Base-by-base conservation (phyloP, 2,797 vertebrate species). In the Xerus rutilus region DNA sequence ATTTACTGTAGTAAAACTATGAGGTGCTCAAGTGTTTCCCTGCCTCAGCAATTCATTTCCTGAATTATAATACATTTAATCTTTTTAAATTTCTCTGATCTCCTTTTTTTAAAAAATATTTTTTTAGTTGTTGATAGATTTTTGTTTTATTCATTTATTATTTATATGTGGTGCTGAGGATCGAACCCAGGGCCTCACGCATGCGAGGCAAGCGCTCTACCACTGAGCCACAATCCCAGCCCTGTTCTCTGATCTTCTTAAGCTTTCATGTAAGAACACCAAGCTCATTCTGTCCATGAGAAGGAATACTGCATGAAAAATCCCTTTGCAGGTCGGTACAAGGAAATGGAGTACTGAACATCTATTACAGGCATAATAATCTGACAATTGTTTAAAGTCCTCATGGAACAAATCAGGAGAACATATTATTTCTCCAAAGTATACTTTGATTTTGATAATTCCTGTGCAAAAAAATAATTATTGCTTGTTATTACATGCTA, bases 231-330 rank as follows among this genome's bases (percentile, higher is more conserved):
- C n/a, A n/a, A n/a, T n/a, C n/a, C n/a, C n/a, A n/a, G n/a, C n/a
- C n/a, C n/a, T n/a, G n/a, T 97, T 96, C 43, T 89, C 21, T 93
- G 86, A 70, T 49, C 30, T 91, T 95, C 52, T 49, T 57, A 89
- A 54, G 72, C 30, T 93, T 89, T 85, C 54, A 62, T 14, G 18
- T 52, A 92, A 65, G 84, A 93, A 91, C 84, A 87, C 2, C 10
- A 39, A 70, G 72, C 20, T 74, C 62, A 70, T 17, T 65, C 57
- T 83, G 32, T 77, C 92, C 72, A 35, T 23, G 45, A 62, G 62
- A 52, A 95, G 18, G 6, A 91, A 28, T 11, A 65, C 18, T 85
- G 13, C 25, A 47, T 13, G 8, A 93, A 94, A 94, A 87, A 54
- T 18, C 73, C 52, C 54, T 92, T 76, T 90, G 49, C 17, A 67